Base-by-base conservation (phyloP, 2,888 invertebrate species). In the Tenthredo mesomela region DNA sequence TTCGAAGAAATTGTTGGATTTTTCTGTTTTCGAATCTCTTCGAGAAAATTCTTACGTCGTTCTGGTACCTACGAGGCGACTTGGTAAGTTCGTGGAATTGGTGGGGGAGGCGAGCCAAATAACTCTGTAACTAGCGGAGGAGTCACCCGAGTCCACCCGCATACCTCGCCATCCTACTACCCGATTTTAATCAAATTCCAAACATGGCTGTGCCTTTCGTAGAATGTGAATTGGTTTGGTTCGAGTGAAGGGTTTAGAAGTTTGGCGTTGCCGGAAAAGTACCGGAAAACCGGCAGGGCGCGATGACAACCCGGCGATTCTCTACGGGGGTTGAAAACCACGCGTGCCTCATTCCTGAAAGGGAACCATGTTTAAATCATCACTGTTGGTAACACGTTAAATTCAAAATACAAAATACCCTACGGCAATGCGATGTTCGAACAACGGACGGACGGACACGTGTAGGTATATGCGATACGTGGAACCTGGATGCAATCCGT, bases 111-210 rank as follows among this genome's bases (percentile, higher is more conserved):
- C 10, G 47, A 67, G 82, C 29, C 67, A 37, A 82, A 82, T 82
- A 82, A 82, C 82, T 82, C 82, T 82, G 82, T 82, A 82, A 82
- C 82, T 82, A 82, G 70, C 67, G 82, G 43, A 82, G 65, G 67
- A 82, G 82, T 82, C 70, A 50, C 43, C 67, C 82, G 65, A 82
- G 65, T 70, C 65, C 43, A 50, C 65, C 65, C 82, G 47, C 82
- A 82, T 82, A 82, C 82, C 82, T 37, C 80, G 37, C 82, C 67
- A 37, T 43, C 65, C 61, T 33, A 47, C 33, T 25, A 21, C 80
- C 78, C 82, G 82, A 82, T 82, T 82, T 82, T 82, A 82, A 82
- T 82, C 82, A 82, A 67, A 82, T 82, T 82, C 82, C 82, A 50
- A 82, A 82, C 67, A 50, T 67, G 65, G 67, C 65, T 82, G 15